Evolutionary conservation across 2,113 vertebrate species (phyloP).

Genomic region (Cavia porcellus): DNA sequence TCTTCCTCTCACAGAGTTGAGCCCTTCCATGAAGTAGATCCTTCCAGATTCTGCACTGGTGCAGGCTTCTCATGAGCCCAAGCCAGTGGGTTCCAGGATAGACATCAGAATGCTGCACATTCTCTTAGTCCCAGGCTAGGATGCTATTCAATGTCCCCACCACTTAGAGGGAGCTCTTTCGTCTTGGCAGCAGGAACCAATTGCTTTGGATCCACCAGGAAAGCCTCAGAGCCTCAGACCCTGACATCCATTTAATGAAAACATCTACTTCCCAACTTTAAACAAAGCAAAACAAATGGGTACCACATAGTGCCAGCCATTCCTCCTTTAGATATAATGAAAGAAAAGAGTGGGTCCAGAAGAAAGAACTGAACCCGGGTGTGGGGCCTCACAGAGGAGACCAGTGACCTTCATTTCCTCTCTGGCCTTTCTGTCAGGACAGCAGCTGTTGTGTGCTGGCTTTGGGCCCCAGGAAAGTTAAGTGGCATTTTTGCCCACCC

Average conservation of each 20-base stretch:
- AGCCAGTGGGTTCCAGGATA: background rate
- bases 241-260: background rate
- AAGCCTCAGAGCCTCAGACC: background rate
- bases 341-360: background rate
- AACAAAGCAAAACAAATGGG: background rate
- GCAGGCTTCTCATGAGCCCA: background rate
- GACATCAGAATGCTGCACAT: background rate
- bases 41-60: no score
- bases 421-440: background rate
- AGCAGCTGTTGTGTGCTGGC: background rate
- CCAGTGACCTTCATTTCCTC: background rate
- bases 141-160: background rate
- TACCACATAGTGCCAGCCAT: background rate
- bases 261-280: background rate
- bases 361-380: background rate
- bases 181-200: conserved; percentile 35
- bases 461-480: background rate
- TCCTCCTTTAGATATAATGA: background rate
- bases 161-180: background rate
- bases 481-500: background rate
- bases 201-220: background rate
- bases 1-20: background rate
- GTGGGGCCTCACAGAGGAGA: background rate
- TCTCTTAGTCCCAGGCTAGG: background rate
- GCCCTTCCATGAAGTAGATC: background rate